Conservation (phyloP, 1,140 invertebrate species). For the Tribolium castaneum region DNA sequence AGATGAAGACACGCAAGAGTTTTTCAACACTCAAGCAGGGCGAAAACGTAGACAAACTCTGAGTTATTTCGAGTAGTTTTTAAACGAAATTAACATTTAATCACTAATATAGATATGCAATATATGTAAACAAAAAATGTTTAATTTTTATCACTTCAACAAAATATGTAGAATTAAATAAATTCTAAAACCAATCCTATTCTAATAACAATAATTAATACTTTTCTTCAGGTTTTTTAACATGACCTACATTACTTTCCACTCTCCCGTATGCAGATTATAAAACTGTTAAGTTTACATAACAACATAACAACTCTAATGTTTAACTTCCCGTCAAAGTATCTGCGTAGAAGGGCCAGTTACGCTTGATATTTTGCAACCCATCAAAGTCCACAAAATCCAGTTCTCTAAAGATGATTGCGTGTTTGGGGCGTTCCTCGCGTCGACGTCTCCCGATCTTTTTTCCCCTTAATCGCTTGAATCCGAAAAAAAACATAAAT, state of each 20-base stretch:
- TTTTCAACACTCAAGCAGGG: no score
- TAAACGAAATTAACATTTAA: no score
- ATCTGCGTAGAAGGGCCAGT: neutral
- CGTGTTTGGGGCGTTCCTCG: neutral
- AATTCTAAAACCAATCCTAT: no score
- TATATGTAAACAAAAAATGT: no score
- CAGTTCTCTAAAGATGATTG: neutral
- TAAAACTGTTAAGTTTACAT: neutral
- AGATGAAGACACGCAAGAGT: no score
- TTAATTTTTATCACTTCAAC: no score
- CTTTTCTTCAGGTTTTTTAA: no score
- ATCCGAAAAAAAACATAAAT: conserved; percentile 1
- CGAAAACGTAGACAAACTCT: no score
- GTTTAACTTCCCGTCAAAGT: neutral
- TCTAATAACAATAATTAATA: no score
- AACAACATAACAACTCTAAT: neutral
- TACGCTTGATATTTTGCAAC: neutral
- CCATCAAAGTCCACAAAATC: neutral
- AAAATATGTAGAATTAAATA: no score
- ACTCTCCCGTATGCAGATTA: conserved; percentile 2
- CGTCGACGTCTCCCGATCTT: neutral
- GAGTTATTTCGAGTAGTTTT: no score
- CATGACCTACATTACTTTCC: neutral
- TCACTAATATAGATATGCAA: no score
- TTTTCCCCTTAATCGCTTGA: neutral